These are phyloP conservation scores for Plebejus melissa DNA, from an alignment of 2,888 invertebrate genomes.

Conservation along the genomic window DNA sequence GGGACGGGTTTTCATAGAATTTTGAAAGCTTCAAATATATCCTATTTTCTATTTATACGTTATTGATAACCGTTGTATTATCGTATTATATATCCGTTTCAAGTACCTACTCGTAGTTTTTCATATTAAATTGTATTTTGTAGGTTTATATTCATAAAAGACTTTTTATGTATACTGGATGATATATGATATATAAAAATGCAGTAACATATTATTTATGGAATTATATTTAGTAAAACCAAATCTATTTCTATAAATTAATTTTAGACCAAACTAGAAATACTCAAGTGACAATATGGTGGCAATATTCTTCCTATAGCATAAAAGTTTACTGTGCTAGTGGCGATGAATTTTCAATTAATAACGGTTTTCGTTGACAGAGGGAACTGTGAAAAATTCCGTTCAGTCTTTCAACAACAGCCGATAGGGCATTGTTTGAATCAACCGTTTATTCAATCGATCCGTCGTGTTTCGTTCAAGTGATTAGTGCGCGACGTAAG, in stretches of 20 bases:
- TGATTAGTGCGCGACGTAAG: constrained; percentile 6
- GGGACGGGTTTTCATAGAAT: constrained; percentile 2
- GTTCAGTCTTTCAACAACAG: constrained; percentile 8
- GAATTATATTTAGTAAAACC: no score
- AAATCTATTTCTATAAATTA: no score
- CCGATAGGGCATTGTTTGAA: constrained; percentile 8
- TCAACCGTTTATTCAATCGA: constrained; percentile 11
- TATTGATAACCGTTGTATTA: background rate
- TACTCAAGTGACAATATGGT: no score
- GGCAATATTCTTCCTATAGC: no score
- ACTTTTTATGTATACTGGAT: no score
- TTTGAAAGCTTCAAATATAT: background rate
- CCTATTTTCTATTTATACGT: background rate
- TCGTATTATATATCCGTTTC: background rate
- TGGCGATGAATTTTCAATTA: background rate
- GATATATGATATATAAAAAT: no score
- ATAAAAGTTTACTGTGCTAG: background rate
- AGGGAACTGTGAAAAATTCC: background rate
- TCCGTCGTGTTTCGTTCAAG: constrained; percentile 5
- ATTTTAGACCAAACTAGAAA: no score
- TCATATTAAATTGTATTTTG: no score
- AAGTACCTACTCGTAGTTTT: no score
- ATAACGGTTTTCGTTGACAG: constrained; percentile 1
- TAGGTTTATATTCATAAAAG: no score
- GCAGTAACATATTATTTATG: no score